These are phyloP conservation scores for Scomber japonicus DNA, from an alignment of 2,113 vertebrate species.

Conservation along the genomic window DNA sequence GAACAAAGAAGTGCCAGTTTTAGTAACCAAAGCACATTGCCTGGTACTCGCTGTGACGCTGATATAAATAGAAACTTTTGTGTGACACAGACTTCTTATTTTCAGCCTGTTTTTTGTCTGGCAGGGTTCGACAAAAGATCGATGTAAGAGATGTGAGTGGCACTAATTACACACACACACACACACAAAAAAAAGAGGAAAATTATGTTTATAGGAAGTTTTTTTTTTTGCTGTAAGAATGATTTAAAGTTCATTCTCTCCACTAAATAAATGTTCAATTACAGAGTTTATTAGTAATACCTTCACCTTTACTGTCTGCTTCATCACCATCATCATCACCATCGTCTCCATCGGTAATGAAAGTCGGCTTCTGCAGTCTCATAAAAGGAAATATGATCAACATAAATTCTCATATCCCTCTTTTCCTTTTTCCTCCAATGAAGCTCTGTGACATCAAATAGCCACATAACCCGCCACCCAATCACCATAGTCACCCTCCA, in stretches of 20 bases:
- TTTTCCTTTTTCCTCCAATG: conserved; percentile 51
- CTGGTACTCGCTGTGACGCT: conserved; percentile 57
- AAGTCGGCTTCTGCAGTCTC: conserved; percentile 3
- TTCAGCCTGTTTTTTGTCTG: conserved; percentile 42
- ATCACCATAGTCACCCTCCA: conserved; percentile 60
- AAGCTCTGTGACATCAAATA: conserved; percentile 71
- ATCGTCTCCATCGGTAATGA: not conserved
- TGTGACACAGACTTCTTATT: conserved; percentile 14
- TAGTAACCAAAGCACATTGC: conserved; percentile 40
- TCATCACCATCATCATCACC: not conserved
- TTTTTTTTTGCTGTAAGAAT: not conserved
- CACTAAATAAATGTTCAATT: not conserved
- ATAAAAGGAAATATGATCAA: conserved; percentile 22
- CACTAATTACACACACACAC: no score
- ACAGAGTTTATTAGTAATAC: not conserved
- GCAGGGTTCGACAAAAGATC: not conserved
- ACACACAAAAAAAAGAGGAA: not conserved
- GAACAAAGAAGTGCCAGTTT: conserved; percentile 67
- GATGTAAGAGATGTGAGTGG: not conserved
- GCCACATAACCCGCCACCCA: conserved; percentile 80
- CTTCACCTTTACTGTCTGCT: not conserved
- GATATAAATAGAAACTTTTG: conserved; percentile 66
- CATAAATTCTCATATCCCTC: conserved; percentile 50
- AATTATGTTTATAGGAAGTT: not conserved
- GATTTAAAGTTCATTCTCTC: no score